These are phyloP conservation scores for Vipera latastei DNA, from an alignment of 2,797 vertebrate genomes.

Conservation along the genomic window DNA sequence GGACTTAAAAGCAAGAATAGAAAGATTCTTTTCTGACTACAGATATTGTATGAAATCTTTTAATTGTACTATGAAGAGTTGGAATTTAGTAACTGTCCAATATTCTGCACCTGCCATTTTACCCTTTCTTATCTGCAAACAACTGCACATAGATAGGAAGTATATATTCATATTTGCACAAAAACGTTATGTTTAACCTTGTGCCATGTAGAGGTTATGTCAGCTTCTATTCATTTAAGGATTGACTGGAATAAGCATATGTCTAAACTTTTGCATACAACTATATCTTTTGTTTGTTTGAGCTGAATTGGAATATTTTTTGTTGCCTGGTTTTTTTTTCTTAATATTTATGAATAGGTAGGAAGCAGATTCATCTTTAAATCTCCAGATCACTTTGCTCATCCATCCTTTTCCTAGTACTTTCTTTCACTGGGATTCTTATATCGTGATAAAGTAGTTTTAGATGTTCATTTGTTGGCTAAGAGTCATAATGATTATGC, in stretches of 20 bases:
- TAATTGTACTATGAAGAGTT: neutral
- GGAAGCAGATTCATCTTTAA: neutral
- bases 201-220: neutral
- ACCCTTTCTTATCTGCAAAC: neutral
- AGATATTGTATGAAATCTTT: neutral
- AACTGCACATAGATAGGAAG: neutral
- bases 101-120: neutral
- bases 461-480: neutral
- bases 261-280: neutral
- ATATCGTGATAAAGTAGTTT: neutral
- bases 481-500: neutral
- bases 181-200: neutral
- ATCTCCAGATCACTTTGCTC: neutral
- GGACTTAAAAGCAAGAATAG: neutral
- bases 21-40: neutral
- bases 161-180: neutral
- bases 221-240: neutral
- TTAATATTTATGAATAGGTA: neutral
- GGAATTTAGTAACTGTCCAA: neutral
- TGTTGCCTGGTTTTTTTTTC: neutral
- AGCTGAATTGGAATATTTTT: neutral
- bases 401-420: neutral
- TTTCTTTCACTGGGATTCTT: neutral
- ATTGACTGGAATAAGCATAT: neutral
- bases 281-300: neutral